Evolutionary conservation across 2,888 invertebrate genomes (phyloP).

Genomic region (Camponotus fellah): DNA sequence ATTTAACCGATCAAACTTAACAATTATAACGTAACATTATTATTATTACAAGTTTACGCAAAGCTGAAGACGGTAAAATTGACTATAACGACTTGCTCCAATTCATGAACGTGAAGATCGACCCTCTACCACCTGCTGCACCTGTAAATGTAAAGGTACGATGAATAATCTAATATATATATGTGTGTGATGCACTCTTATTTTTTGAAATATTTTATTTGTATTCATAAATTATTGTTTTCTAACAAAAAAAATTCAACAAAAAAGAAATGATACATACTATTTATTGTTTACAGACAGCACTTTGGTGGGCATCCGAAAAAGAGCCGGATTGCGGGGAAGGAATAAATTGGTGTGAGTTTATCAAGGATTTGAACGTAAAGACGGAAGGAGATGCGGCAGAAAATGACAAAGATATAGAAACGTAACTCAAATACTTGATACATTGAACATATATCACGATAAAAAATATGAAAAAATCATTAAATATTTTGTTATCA

Average conservation of each 20-base stretch:
- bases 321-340: conserved; percentile 84
- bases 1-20: background rate
- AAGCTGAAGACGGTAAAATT: conserved; percentile 89
- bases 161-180: background rate
- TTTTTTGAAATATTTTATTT: background rate
- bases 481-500: background rate
- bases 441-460: background rate
- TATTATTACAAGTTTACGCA: conserved; percentile 87
- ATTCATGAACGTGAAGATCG: conserved; percentile 90
- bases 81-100: conserved; percentile 90
- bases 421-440: background rate
- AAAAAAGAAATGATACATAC: background rate
- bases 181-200: background rate
- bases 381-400: conserved; percentile 75
- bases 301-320: conserved; percentile 86
- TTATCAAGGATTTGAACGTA: conserved; percentile 86
- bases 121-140: conserved; percentile 86
- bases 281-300: conserved; percentile 79
- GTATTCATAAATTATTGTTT: background rate
- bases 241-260: background rate
- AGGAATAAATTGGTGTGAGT: conserved; percentile 86
- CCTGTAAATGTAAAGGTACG: conserved; percentile 87
- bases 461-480: background rate
- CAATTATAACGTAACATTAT: background rate
- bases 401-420: background rate